A percentile compares a stretch with the other conserved stretches of the same genome.
These are phyloP conservation scores for Sarcophaga variegata DNA, from an alignment of 2,888 invertebrate genomes.

Conservation along the genomic window DNA sequence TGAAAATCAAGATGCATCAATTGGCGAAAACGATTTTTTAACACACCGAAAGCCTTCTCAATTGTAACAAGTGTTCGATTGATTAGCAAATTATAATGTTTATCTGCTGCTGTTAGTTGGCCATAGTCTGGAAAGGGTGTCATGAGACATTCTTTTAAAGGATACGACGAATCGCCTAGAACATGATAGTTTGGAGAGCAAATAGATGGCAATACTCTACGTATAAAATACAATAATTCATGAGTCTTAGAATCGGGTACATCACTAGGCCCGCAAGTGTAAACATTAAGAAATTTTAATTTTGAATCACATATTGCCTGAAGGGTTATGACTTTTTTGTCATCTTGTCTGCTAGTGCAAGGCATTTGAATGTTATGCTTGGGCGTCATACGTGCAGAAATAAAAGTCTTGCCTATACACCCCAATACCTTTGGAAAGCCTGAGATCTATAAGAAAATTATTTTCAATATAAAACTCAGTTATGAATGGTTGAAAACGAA, in stretches of 20 bases:
- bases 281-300: slow-evolving; percentile 73
- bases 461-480: not conserved
- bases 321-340: slow-evolving; percentile 68
- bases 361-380: not conserved
- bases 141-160: slow-evolving; percentile 53
- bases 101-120: slow-evolving; percentile 71
- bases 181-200: slow-evolving; percentile 59
- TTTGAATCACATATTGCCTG: slow-evolving; percentile 75
- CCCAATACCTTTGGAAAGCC: slow-evolving; percentile 56
- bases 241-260: slow-evolving; percentile 51
- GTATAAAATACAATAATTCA: slow-evolving; percentile 25
- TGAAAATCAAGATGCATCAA: slow-evolving; percentile 56
- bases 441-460: slow-evolving; percentile 2
- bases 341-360: not conserved
- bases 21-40: slow-evolving; percentile 72
- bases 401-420: slow-evolving; percentile 27
- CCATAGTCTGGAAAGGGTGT: slow-evolving; percentile 74
- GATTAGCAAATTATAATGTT: slow-evolving; percentile 73
- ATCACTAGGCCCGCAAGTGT: slow-evolving; percentile 73
- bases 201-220: slow-evolving; percentile 67
- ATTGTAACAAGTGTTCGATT: slow-evolving; percentile 73
- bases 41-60: slow-evolving; percentile 75
- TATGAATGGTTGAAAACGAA: not conserved
- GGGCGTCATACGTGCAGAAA: not conserved
- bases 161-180: slow-evolving; percentile 61